Conservation (phyloP, 1,140 invertebrate species). For the Cherax destructor region DNA sequence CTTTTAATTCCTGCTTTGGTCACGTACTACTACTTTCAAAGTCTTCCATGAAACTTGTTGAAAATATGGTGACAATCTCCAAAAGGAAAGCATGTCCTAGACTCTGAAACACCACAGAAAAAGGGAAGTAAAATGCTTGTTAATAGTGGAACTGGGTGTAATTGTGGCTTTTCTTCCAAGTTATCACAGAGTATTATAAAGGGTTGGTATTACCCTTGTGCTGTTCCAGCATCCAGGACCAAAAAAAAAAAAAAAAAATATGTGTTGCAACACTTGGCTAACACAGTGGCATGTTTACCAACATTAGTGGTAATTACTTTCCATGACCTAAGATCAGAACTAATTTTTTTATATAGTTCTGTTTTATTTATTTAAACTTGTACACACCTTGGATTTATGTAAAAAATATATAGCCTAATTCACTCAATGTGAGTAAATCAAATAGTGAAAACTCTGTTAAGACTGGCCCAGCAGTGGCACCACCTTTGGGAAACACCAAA, state of each 20-base stretch:
- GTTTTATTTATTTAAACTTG: background rate
- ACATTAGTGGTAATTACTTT: background rate
- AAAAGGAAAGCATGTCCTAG: background rate
- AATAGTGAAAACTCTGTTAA: conserved; percentile 11
- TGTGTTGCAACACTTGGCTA: too few species aligned
- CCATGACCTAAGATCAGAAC: background rate
- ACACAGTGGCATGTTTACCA: background rate
- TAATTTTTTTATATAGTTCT: background rate
- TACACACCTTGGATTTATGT: background rate
- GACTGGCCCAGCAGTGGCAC: conserved; percentile 16
- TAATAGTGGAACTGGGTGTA: background rate
- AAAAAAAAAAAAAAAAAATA: background rate
- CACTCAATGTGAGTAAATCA: conserved; percentile 34
- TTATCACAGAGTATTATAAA: conserved; percentile 47
- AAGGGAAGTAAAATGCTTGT: background rate
- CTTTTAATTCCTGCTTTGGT: conserved; percentile 45
- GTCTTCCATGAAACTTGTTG: background rate
- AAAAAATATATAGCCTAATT: conserved; percentile 21
- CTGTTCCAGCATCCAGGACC: conserved; percentile 23
- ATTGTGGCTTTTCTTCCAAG: background rate
- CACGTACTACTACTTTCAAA: conserved; percentile 16
- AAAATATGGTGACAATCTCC: background rate
- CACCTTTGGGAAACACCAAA: background rate
- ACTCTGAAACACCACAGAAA: conserved; percentile 3
- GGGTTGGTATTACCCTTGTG: background rate